Base-by-base conservation (phyloP, 2,797 vertebrate species). In the Limosa lapponica region DNA sequence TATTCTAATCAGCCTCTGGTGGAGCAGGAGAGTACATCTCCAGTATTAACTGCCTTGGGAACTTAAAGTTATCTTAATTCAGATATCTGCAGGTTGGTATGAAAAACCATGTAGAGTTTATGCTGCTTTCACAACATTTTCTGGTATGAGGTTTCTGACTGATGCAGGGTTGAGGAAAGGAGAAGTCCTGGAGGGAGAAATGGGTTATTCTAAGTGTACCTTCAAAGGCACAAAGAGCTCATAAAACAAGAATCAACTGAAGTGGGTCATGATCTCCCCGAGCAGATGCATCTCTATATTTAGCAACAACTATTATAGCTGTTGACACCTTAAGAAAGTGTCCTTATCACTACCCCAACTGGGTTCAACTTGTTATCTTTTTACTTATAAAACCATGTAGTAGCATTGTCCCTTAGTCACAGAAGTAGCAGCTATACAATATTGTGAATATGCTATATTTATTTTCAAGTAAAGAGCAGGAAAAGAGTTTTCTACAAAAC, bases 1-100 rank as follows among this genome's bases (percentile, higher is more conserved):
- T 24, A 62, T 70, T 66, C 19, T 80, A 61, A 70, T 89, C 36
- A 55, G 59, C 5, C 15, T 16, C 34, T 23, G 24, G 17, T 54
- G 11, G 34, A 69, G 39, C 22, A 54, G 34, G 18, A 69, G 59
- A 73, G 23, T 18, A 24, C 11, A 39, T n/a, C 3, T 85, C 0
- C 0, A 1, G 8, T 10, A 52, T 25, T 58, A 62, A 30, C 7
- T 36, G 11, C 8, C 14, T 0, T 5, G 16, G n/a, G 16, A 89
- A 62, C 18, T n/a, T 79, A 16, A 36, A 16, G 25, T 57, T 79
- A 51, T n/a, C 22, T 57, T 69, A 70, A 61, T 46, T 85, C 36
- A 77, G n/a, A 36, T 2, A 37, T 28, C 32, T n/a, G 37, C 5
- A 7, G n/a, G 16, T 30, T 19, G 22, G 9, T 55, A 55, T 12